Conservation (phyloP, 2,888 invertebrate genomes). For the Glaucopsyche alexis region DNA sequence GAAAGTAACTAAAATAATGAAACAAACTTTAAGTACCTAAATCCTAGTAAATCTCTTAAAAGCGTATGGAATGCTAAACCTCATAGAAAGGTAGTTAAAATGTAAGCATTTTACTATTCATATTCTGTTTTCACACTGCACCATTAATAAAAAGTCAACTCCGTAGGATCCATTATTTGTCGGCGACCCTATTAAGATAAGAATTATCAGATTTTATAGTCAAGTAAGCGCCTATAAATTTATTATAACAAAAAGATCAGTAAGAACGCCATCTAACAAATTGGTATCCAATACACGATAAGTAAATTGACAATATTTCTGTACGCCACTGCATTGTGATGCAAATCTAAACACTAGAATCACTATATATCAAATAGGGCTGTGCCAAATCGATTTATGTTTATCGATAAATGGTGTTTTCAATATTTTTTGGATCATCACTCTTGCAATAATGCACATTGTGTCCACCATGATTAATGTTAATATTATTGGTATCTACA, state of each 20-base stretch:
- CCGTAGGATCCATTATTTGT: neutral
- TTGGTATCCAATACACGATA: slow-evolving; percentile 23
- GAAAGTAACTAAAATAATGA: neutral
- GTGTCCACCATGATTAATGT: too few species aligned
- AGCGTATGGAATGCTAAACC: too few species aligned
- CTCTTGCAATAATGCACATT: too few species aligned
- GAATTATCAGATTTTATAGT: slow-evolving; percentile 16
- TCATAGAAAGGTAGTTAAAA: neutral
- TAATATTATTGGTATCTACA: too few species aligned
- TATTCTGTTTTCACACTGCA: neutral
- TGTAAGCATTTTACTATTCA: neutral
- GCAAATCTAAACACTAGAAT: slow-evolving; percentile 36
- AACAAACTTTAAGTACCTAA: too few species aligned
- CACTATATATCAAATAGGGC: slow-evolving; percentile 37
- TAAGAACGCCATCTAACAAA: slow-evolving; percentile 17
- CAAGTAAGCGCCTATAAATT: slow-evolving; percentile 23
- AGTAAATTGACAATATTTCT: slow-evolving; percentile 29
- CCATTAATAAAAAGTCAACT: slow-evolving; percentile 5
- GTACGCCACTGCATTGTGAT: slow-evolving; percentile 35
- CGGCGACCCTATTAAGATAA: neutral
- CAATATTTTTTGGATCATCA: neutral
- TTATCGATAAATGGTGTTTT: slow-evolving; percentile 1
- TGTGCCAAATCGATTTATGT: neutral
- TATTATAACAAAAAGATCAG: slow-evolving; percentile 22
- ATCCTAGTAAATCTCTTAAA: too few species aligned